Evolutionary conservation across 2,888 invertebrate genomes (phyloP), one percentile per base, ranked within the genome.

Genomic region (Bibio marci): DNA sequence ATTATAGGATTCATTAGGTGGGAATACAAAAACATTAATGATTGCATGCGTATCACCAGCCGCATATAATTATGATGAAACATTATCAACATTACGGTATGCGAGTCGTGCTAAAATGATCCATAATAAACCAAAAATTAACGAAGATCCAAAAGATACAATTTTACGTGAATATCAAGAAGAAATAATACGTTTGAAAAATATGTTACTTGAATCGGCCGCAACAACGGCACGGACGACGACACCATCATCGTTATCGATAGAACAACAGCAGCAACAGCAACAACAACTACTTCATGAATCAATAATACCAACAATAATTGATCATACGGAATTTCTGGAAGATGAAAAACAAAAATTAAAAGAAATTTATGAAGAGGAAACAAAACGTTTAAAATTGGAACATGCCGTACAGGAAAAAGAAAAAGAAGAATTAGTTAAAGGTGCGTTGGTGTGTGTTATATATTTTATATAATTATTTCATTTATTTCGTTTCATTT

Each of bases 111-210:
- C 87, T 6, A 82, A 88, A 58, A 85, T 83, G 54, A 88, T 88
- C 45, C 75, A 80, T 52, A 88, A 88, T 56, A 76, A 79, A 50
- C 87, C 86, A 0, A 72, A 71, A 52, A 76, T 88, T 17, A 88
- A 88, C 57, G 85, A 90, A 58, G 88, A 91, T 56, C 88, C 88
- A 0, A 88, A 90, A 57, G 90, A 91, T 53, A 81, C 90, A 1
- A 69, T 87, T 52, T 59, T 91, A 10, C 60, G 83, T 10, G 76
- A 88, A 52, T 90, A 86, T 53, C 86, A 88, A 55, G 70, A 81
- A 47, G 88, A 91, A 60, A 81, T 91, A 38, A 65, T 76, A 35
- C 66, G 77, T 48, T 63, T 91, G 6, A 30, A 26, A 34, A 15
- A 73, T 74, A 46, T 59, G 62, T 37, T 52, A 76, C n/a, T n/a